These are phyloP conservation scores for Sorex araneus DNA, from an alignment of 2,113 vertebrate genomes.

Conservation along the genomic window DNA sequence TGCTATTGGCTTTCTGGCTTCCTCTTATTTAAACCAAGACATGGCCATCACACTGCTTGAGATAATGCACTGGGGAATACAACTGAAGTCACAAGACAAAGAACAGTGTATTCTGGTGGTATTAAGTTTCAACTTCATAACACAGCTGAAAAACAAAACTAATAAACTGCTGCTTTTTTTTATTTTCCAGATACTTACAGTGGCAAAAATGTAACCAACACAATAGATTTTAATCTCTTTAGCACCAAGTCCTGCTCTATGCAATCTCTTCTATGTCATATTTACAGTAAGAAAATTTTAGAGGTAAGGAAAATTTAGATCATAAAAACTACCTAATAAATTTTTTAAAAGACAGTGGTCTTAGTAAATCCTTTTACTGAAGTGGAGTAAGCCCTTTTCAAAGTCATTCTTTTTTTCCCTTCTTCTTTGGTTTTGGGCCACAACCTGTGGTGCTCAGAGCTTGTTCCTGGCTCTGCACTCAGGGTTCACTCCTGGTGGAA, in stretches of 20 bases:
- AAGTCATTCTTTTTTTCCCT: background rate
- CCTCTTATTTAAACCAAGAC: constrained; percentile 39
- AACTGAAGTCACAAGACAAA: constrained; percentile 21
- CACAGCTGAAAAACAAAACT: constrained; percentile 76
- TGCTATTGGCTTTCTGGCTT: background rate
- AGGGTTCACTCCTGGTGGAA: too few species aligned
- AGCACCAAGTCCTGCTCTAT: background rate
- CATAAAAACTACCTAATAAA: constrained; percentile 55
- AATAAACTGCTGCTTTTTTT: constrained; percentile 50
- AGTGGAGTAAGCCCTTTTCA: background rate
- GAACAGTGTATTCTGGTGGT: constrained; percentile 60
- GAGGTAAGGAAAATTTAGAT: background rate
- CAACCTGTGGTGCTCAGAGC: too few species aligned
- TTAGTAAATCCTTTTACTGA: background rate
- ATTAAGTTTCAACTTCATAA: constrained; percentile 75
- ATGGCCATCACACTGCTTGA: constrained; percentile 15
- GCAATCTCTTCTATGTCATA: background rate
- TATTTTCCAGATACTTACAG: constrained; percentile 47
- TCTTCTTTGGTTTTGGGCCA: too few species aligned
- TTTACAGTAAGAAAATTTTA: background rate
- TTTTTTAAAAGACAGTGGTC: background rate
- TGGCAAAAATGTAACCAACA: constrained; percentile 47
- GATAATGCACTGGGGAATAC: constrained; percentile 50
- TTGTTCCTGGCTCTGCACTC: too few species aligned
- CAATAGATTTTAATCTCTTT: background rate